Base-by-base conservation (phyloP, 2,113 vertebrate genomes). In the Oceanodroma tethys region DNA sequence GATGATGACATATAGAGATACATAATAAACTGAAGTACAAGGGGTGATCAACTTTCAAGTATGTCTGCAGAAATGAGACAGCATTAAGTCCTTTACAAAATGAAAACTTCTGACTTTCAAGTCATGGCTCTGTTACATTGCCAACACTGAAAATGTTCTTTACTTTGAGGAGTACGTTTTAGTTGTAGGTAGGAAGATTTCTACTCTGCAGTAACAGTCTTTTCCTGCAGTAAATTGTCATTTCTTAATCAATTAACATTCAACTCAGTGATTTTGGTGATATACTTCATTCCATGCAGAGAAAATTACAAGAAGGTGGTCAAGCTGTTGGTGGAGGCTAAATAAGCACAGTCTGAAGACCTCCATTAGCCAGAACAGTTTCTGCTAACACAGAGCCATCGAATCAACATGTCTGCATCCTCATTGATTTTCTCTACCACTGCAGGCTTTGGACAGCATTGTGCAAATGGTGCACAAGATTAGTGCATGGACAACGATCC, bases 1-100 rank as follows among this genome's bases (percentile, higher is more conserved):
- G 21, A 83, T 19, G 23, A 17, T 0, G 0, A 83, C 56, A 30
- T 9, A 30, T 0, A 50, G 21, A 81, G 15, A 42, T 27, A 55
- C 10, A 13, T 11, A 59, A 72, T 23, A 70, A 52, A 79, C n/a
- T 8, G 56, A 83, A 70, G 17, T 27, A 38, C 21, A 48, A 43
- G 11, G 48, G 11, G 7, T 45, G 36, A 72, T 8, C 50, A 26
- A 13, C 36, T 79, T 78, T 60, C 50, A 71, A 53, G 45, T 16
- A n/a, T 9, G 43, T 38, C 74, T 65, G 26, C 43, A 88, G 38
- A 81, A 74, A 85, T 19, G 18, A 80, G 60, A 32, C 5, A 56
- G 43, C 56, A 40, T 30, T 60, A n/a, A 59, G 58, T n/a, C 11
- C 52, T 72, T 81, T 22, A 47, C 19, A 47, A 75, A 75, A 85